These are phyloP conservation scores for Branchipolynoe longqiensis DNA, from an alignment of 2,888 invertebrate species.

Conservation along the genomic window DNA sequence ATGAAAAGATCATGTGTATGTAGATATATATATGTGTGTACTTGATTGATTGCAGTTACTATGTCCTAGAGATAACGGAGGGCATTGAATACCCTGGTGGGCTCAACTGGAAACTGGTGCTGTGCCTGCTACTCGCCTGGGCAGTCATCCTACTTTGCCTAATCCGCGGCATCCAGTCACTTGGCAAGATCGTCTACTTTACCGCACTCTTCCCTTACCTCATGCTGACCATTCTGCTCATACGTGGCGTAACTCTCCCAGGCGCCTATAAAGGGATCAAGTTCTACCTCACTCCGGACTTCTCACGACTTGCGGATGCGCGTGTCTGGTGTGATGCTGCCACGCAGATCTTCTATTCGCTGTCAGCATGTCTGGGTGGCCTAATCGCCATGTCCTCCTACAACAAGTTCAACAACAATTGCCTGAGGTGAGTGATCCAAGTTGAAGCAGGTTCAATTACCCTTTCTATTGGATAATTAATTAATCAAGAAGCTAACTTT, in stretches of 20 bases:
- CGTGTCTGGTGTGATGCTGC: conserved; percentile 69
- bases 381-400: conserved; percentile 73
- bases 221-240: conserved; percentile 84
- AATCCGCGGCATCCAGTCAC: conserved; percentile 80
- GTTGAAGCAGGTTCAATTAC: too few species aligned
- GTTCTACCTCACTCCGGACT: conserved; percentile 91
- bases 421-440: conserved; percentile 57
- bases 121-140: conserved; percentile 80
- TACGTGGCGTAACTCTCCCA: conserved; percentile 90
- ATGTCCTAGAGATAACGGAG: conserved; percentile 77
- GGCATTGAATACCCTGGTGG: conserved; percentile 79
- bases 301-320: conserved; percentile 87
- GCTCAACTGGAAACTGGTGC: conserved; percentile 76
- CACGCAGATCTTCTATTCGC: conserved; percentile 70
- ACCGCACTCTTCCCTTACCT: conserved; percentile 52
- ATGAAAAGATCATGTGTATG: too few species aligned
- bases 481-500: too few species aligned
- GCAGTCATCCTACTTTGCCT: conserved; percentile 78
- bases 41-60: conserved; percentile 76
- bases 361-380: conserved; percentile 71
- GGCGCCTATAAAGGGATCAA: conserved; percentile 90
- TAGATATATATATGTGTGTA: too few species aligned
- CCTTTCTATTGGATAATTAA: too few species aligned
- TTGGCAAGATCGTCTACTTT: conserved; percentile 75
- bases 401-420: conserved; percentile 73